These are phyloP conservation scores for Globia sparganii DNA, from an alignment of 2,888 invertebrate genomes.

Conservation along the genomic window DNA sequence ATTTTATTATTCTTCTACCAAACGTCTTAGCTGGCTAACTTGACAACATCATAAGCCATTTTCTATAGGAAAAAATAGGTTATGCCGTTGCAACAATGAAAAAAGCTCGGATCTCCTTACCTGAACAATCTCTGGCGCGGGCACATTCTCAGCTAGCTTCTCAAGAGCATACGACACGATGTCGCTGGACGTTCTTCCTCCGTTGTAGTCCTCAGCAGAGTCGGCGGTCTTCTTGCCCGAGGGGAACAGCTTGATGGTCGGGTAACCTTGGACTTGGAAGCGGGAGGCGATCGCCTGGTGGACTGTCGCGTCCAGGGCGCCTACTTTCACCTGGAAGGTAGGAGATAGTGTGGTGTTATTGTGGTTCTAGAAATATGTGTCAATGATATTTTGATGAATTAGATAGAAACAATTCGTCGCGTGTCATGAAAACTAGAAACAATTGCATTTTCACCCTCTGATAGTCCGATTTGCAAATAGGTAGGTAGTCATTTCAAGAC, in stretches of 20 bases:
- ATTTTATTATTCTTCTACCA: neutral
- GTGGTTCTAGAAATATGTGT: neutral
- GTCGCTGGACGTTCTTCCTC: constrained; percentile 96
- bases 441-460: neutral
- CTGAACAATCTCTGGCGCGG: constrained; percentile 97
- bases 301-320: constrained; percentile 98
- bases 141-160: constrained; percentile 95
- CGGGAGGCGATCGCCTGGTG: constrained; percentile 95
- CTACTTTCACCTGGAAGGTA: constrained; percentile 93
- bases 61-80: neutral
- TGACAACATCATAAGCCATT: neutral
- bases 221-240: constrained; percentile 93
- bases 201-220: constrained; percentile 96
- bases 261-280: constrained; percentile 98
- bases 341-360: neutral
- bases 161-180: constrained; percentile 97
- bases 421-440: neutral
- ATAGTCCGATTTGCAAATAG: neutral
- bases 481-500: neutral
- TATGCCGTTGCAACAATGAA: neutral
- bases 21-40: too few species aligned
- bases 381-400: neutral
- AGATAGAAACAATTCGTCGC: neutral
- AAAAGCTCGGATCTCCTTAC: constrained; percentile 76
- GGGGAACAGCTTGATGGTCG: constrained; percentile 98